A percentile compares a stretch with the other conserved stretches of the same genome.
phyloP scores from a whole-genome alignment of 2,797 vertebrate genomes.

The Arrhamphus sclerolepis region DNA sequence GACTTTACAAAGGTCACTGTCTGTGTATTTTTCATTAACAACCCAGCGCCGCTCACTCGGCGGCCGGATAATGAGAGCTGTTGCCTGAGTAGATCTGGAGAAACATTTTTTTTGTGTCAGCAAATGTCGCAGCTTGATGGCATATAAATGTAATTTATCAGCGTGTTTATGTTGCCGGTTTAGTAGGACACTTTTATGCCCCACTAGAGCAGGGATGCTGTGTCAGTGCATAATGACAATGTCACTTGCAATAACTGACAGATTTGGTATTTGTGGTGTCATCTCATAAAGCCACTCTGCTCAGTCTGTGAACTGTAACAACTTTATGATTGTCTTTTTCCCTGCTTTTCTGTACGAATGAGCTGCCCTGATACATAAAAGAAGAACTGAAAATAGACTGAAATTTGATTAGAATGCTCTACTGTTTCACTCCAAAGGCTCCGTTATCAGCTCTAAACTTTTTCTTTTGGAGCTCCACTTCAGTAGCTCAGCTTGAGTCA shows the following conservation, averaged over 20 bases:
- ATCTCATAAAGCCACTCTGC: conserved; percentile 69
- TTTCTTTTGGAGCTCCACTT: background rate
- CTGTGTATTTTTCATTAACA: conserved; percentile 81
- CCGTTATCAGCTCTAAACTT: background rate
- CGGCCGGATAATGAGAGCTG: conserved; percentile 79
- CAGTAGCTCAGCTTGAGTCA: background rate
- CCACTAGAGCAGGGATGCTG: conserved; percentile 77
- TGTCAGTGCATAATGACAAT: conserved; percentile 82
- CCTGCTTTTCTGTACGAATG: conserved; percentile 44
- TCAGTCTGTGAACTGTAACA: conserved; percentile 68
- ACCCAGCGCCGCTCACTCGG: conserved; percentile 61
- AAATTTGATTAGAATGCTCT: conserved; percentile 2
- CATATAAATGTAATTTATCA: conserved; percentile 84
- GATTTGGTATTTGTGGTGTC: conserved; percentile 75
- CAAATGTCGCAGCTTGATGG: conserved; percentile 79
- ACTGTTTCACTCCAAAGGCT: background rate
- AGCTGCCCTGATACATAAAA: background rate
- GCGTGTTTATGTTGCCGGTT: conserved; percentile 81
- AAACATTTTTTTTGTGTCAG: conserved; percentile 82
- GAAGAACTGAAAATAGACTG: conserved; percentile 1
- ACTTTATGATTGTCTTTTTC: conserved; percentile 65
- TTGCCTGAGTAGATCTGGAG: conserved; percentile 75
- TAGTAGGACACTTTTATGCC: conserved; percentile 81
- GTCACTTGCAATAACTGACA: conserved; percentile 81
- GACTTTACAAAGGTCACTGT: conserved; percentile 80